Base-by-base conservation (phyloP, 2,113 vertebrate genomes). In the Myodes glareolus region DNA sequence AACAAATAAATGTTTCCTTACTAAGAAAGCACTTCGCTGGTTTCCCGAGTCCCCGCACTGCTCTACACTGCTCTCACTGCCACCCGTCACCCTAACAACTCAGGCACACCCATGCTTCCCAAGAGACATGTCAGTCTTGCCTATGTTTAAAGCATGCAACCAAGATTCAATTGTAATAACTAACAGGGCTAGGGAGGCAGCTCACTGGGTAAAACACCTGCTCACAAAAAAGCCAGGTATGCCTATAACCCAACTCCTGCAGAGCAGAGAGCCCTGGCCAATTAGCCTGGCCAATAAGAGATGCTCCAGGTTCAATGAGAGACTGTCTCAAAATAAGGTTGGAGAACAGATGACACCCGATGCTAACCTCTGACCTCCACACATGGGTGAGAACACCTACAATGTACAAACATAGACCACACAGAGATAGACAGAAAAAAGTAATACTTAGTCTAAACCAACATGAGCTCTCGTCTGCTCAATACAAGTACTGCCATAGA, bases 401-500 rank as follows among this genome's bases (percentile, higher is more conserved):
- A 50, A 45, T 29, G 47, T 47, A 29, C 42, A 47, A 45, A 47
- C 25, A 29, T 7, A 77, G 42, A 77, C 25, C 75, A 25, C 73
- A 76, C 39, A 77, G 29, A 47, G 42, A 45, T 6, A 77, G 3
- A 29, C 12, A 77, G 42, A 31, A 77, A 77, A 77, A 14, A 27
- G 50, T n/a, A 92, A 89, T 52, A 68, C 52, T 58, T 77, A 29
- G 3, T n/a, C 52, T 90, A 55, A 31, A 52, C 29, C 3, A 21
- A 52, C 17, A 21, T 21, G 39, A n/a, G 31, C 76, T 70, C 10
- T n/a, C 16, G 90, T 70, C 68, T 76, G 68, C 63, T 67, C 2
- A 2, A n/a, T 0, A 14, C 61, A 73, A 21, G 45, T 33, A 47
- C 1, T 3, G 7, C 45, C 19, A 29, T 1, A 2, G 17, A 17